Evolutionary conservation across 2,888 invertebrate species (phyloP).

Genomic region (Leptinotarsa haldemani): DNA sequence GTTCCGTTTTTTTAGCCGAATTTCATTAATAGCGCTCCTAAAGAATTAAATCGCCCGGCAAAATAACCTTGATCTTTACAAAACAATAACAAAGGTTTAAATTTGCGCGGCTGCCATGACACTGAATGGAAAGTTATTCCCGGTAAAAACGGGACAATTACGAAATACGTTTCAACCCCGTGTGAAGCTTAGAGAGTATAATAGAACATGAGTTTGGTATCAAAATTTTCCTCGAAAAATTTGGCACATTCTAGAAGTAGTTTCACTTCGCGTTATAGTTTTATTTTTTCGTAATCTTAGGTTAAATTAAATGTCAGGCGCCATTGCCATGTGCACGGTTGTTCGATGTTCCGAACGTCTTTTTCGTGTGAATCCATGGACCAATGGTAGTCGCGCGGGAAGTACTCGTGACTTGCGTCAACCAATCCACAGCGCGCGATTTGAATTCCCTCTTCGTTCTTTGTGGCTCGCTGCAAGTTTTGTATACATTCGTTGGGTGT

Average conservation of each 20-base stretch:
- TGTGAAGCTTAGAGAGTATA: constrained; percentile 34
- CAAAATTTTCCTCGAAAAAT: constrained; percentile 49
- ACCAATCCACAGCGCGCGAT: constrained; percentile 62
- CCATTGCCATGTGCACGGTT: constrained; percentile 58
- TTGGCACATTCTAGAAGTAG: constrained; percentile 47
- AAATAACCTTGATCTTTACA: constrained; percentile 24
- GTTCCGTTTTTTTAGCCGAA: not conserved
- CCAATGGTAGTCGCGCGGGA: constrained; percentile 64
- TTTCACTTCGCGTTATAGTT: constrained; percentile 20
- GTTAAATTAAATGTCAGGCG: constrained; percentile 58
- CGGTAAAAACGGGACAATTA: constrained; percentile 54
- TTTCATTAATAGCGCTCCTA: not conserved
- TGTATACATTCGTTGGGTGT: constrained; percentile 67
- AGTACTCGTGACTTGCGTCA: constrained; percentile 61
- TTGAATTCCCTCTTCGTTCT: constrained; percentile 66
- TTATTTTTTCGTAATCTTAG: constrained; percentile 45
- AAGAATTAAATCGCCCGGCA: not conserved
- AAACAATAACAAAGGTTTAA: constrained; percentile 44
- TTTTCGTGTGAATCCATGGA: constrained; percentile 43
- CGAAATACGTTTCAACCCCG: constrained; percentile 35
- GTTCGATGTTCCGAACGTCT: constrained; percentile 47
- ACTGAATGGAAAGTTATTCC: constrained; percentile 53
- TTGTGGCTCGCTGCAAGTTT: constrained; percentile 62
- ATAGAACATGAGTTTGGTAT: constrained; percentile 33
- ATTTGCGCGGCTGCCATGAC: constrained; percentile 60